phyloP scores from a whole-genome alignment of 1,140 invertebrate species.

The Heterodera carotae region DNA sequence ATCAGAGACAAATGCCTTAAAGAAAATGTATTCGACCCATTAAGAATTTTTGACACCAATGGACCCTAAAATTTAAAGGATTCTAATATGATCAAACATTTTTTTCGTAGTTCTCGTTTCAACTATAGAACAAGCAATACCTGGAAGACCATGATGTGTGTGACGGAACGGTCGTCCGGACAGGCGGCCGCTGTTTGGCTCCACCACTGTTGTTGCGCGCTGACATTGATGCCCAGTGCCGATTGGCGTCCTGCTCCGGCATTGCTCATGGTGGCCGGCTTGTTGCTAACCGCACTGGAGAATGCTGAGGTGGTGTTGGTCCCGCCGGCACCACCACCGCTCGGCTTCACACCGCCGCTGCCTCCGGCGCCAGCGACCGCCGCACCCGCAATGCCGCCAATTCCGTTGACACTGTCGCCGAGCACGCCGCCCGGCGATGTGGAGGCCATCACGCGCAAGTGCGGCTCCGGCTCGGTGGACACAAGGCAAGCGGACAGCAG shows the following conservation, averaged over 20 bases:
- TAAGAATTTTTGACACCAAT: no score
- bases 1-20: no score
- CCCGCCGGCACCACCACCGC: not conserved
- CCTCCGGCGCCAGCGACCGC: not conserved
- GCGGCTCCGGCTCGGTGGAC: conserved; percentile 90
- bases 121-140: no score
- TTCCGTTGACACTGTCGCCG: not conserved
- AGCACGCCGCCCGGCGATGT: conserved; percentile 70
- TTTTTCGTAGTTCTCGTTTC: no score
- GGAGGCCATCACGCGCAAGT: conserved; percentile 84
- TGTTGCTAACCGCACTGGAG: conserved; percentile 2
- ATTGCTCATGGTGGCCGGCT: conserved; percentile 10
- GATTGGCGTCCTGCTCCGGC: conserved; percentile 17
- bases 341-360: not conserved
- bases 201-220: conserved; percentile 67
- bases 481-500: conserved; percentile 95
- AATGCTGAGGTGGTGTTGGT: not conserved
- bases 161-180: conserved; percentile 85
- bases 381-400: not conserved
- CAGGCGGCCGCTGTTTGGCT: conserved; percentile 72
- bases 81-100: no score
- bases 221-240: conserved; percentile 66
- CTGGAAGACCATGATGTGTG: conserved; percentile 95
- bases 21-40: no score
- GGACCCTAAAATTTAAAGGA: no score